A percentile compares a stretch with the other conserved stretches of the same genome.
Evolutionary conservation across 2,113 vertebrate genomes (phyloP).

Genomic region (Oryctolagus cuniculus): mOryCun1.1 NC_091451.1:19450001-19450500

Average conservation of each 20-base stretch:
- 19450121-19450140: slow-evolving; percentile 46
- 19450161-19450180: slow-evolving; percentile 53
- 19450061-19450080: slow-evolving; percentile 56
- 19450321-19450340: slow-evolving; percentile 56
- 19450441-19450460: too few species aligned
- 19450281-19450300: not conserved
- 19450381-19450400: too few species aligned
- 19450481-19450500: too few species aligned
- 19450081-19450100: slow-evolving; percentile 65
- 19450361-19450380: too few species aligned
- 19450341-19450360: slow-evolving; percentile 37
- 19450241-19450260: not conserved
- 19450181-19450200: not conserved
- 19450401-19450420: too few species aligned
- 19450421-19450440: too few species aligned
- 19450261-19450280: slow-evolving; percentile 9
- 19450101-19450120: slow-evolving; percentile 35
- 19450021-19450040: too few species aligned
- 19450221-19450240: slow-evolving; percentile 1
- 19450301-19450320: not conserved
- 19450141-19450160: slow-evolving; percentile 54
- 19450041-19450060: too few species aligned
- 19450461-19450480: too few species aligned
- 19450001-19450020: too few species aligned
- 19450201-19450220: not conserved